These are phyloP conservation scores for Ara ararauna DNA, from an alignment of 2,797 vertebrate genomes.

Conservation along the genomic window DNA sequence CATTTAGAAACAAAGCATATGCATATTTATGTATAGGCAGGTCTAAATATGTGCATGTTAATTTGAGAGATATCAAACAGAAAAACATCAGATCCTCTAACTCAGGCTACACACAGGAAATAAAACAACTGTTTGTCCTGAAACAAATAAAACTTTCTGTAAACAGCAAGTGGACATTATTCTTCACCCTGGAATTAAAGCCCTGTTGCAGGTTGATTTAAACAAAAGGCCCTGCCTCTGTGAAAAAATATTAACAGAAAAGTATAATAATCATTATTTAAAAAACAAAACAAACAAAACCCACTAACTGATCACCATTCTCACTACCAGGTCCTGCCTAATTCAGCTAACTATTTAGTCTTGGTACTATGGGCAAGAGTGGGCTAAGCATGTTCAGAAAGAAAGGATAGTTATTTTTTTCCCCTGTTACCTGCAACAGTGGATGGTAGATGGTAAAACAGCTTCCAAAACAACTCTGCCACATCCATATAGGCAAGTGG, in stretches of 20 bases:
- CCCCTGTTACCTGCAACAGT: not conserved
- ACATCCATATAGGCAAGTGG: not conserved
- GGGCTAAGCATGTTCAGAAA: not conserved
- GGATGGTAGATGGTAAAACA: not conserved
- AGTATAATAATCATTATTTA: not conserved
- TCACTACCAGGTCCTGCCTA: not conserved
- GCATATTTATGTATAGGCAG: not conserved
- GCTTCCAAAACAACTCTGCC: not conserved
- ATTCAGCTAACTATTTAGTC: not conserved
- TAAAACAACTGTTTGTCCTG: not conserved
- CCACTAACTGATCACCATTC: not conserved
- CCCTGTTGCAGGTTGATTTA: not conserved
- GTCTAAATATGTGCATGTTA: not conserved
- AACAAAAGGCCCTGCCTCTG: not conserved
- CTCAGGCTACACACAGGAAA: not conserved
- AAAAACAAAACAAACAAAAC: not conserved
- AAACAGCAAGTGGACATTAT: not conserved
- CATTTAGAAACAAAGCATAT: not conserved
- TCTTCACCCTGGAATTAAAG: not conserved
- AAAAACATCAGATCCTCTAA: not conserved
- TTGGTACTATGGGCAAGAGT: not conserved
- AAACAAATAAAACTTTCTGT: not conserved
- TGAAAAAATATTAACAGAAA: not conserved
- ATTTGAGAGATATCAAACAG: not conserved
- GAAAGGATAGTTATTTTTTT: not conserved